These are phyloP conservation scores for Percina caprodes DNA, from an alignment of 2,113 vertebrate species.

Conservation along the genomic window DNA sequence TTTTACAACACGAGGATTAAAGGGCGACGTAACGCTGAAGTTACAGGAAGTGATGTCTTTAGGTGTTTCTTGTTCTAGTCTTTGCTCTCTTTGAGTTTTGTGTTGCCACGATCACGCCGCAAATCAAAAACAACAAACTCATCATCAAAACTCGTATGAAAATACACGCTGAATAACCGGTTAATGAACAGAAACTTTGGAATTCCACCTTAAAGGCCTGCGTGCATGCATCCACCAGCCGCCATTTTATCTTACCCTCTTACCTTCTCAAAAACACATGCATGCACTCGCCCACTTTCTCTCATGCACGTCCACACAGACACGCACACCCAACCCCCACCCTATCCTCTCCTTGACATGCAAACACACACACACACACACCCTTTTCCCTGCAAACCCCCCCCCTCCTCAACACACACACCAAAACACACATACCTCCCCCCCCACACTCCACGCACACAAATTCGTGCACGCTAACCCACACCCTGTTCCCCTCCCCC, in stretches of 20 bases:
- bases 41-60: neutral
- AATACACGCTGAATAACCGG: neutral
- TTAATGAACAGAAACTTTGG: constrained; percentile 1
- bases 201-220: constrained; percentile 29
- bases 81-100: neutral
- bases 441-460: constrained; percentile 16
- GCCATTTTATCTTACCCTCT: constrained; percentile 65
- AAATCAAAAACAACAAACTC: neutral
- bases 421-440: constrained; percentile 50
- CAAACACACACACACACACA: constrained; percentile 43
- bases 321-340: constrained; percentile 69
- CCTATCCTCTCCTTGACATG: constrained; percentile 38
- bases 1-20: too few species aligned
- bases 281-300: constrained; percentile 49
- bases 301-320: constrained; percentile 61
- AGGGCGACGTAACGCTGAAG: neutral
- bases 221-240: constrained; percentile 6
- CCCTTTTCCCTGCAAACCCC: constrained; percentile 20
- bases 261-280: constrained; percentile 66
- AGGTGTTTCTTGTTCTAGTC: neutral
- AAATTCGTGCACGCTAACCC: constrained; percentile 42
- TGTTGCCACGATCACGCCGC: neutral
- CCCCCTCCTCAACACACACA: constrained; percentile 29
- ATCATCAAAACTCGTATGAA: neutral
- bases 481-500: constrained; percentile 69